Conservation (phyloP, 2,888 invertebrate genomes). For the Drosophila austrosaltans region DNA sequence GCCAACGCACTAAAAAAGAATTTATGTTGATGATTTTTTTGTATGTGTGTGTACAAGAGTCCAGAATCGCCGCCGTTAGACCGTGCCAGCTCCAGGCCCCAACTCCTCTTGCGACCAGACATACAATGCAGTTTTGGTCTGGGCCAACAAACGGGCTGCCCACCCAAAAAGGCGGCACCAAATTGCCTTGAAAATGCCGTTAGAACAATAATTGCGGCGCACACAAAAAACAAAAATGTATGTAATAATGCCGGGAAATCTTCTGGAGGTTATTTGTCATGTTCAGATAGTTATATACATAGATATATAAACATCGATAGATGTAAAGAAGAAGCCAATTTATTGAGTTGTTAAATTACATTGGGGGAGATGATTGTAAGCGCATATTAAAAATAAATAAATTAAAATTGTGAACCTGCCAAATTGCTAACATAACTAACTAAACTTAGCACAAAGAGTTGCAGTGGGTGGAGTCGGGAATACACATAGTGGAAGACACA, state of each 20-base stretch:
- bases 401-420: slow-evolving; percentile 51
- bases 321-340: slow-evolving; percentile 62
- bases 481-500: background rate
- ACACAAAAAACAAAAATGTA: slow-evolving; percentile 44
- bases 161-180: slow-evolving; percentile 75
- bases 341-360: slow-evolving; percentile 74
- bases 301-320: background rate
- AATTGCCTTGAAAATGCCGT: slow-evolving; percentile 69
- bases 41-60: slow-evolving; percentile 46
- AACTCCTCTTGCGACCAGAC: background rate
- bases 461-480: background rate
- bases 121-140: slow-evolving; percentile 63
- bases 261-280: slow-evolving; percentile 55
- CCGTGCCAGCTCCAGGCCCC: slow-evolving; percentile 28
- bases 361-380: background rate
- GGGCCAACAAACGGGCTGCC: slow-evolving; percentile 72
- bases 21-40: slow-evolving; percentile 79
- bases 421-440: slow-evolving; percentile 24
- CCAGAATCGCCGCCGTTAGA: slow-evolving; percentile 59
- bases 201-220: slow-evolving; percentile 69
- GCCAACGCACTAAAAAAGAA: slow-evolving; percentile 72
- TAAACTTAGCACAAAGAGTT: slow-evolving; percentile 36
- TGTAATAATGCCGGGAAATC: slow-evolving; percentile 9
- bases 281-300: background rate
- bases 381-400: slow-evolving; percentile 75